Conservation (phyloP, 2,797 vertebrate species). For the Falco berigora region DNA sequence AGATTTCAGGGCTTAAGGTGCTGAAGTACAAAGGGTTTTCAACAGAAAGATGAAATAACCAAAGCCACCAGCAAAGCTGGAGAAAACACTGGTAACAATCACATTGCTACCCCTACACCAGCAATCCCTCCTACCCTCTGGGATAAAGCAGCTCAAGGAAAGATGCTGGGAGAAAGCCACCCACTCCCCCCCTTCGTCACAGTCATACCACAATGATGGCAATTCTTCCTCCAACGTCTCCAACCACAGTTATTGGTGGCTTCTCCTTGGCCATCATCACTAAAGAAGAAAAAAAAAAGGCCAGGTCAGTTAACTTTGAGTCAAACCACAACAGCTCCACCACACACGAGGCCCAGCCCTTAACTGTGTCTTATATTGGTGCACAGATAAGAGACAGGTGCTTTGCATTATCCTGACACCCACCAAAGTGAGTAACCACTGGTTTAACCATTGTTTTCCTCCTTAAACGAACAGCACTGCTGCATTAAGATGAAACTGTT, state of each 20-base stretch:
- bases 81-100: not conserved
- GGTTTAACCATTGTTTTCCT: not conserved
- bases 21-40: not conserved
- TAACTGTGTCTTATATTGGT: not conserved
- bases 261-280: conserved; percentile 99
- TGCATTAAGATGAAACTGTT: not conserved
- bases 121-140: not conserved
- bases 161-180: not conserved
- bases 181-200: not conserved
- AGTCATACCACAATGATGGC: conserved; percentile 93
- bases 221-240: conserved; percentile 95
- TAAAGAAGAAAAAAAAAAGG: conserved; percentile 45
- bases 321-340: not conserved
- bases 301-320: not conserved
- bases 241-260: conserved; percentile 94
- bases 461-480: not conserved
- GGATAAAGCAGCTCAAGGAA: not conserved
- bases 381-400: not conserved
- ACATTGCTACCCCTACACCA: not conserved
- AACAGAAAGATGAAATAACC: not conserved
- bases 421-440: not conserved
- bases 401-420: not conserved
- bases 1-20: not conserved
- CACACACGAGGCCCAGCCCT: not conserved
- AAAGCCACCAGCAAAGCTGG: not conserved